Evolutionary conservation across 2,797 vertebrate genomes (phyloP).

Genomic region (Eulemur rubriventer): DNA sequence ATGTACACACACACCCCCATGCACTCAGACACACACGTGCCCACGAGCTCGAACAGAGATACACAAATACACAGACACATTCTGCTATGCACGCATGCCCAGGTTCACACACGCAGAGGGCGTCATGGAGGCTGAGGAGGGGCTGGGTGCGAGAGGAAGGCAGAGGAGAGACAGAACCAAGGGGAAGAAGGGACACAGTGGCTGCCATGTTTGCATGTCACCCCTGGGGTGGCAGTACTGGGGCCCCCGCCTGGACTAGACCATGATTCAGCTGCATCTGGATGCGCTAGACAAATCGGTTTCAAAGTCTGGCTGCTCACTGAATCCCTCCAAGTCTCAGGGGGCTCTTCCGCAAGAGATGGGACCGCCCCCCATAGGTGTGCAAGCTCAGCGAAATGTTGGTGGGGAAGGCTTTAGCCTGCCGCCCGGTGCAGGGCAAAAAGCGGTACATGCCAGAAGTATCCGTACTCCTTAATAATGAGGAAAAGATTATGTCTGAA

Average conservation of each 20-base stretch:
- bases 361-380: accelerated
- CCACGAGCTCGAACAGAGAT: neutral
- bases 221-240: accelerated
- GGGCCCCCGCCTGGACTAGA: neutral
- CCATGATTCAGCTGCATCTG: neutral
- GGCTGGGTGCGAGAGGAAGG: neutral
- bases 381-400: accelerated
- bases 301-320: neutral
- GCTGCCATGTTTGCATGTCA: accelerated
- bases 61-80: neutral
- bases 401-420: neutral
- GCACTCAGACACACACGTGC: neutral
- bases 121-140: neutral
- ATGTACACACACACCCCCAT: accelerated
- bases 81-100: neutral
- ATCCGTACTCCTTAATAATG: accelerated
- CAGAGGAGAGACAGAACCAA: neutral
- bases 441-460: accelerated
- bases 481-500: neutral
- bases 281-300: neutral
- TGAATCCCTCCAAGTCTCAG: too few species aligned
- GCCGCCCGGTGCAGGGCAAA: accelerated
- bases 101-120: neutral
- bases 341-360: too few species aligned
- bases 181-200: neutral